Percentiles rank a stretch among this genome's conserved stretches.
These are phyloP conservation scores for Dryas iulia DNA, from an alignment of 1,140 invertebrate genomes.

Conservation along the genomic window DNA sequence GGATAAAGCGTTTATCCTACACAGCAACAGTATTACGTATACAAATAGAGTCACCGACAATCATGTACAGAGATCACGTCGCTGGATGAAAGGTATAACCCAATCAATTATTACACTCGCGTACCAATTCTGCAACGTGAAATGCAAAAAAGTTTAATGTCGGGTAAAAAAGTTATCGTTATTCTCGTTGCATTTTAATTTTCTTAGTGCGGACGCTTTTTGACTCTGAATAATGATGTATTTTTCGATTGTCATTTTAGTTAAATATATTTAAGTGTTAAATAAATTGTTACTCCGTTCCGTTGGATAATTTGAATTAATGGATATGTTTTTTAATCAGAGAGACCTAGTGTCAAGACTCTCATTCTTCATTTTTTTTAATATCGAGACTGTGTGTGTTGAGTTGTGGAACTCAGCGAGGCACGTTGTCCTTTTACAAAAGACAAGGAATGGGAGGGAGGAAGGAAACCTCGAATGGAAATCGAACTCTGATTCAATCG, in stretches of 20 bases:
- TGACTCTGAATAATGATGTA: neutral
- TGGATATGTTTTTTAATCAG: too few relatives aligned
- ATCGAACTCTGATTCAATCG: too few relatives aligned
- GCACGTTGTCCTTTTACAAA: too few relatives aligned
- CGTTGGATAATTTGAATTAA: too few relatives aligned
- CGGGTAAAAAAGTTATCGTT: neutral
- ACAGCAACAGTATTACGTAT: constrained; percentile 31
- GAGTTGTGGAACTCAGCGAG: too few relatives aligned
- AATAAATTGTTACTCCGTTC: too few relatives aligned
- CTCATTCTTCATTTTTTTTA: too few relatives aligned
- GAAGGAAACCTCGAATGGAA: too few relatives aligned
- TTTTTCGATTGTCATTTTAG: neutral
- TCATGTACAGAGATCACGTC: constrained; percentile 72
- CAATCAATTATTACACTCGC: constrained; percentile 75
- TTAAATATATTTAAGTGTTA: too few relatives aligned
- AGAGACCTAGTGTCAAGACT: too few relatives aligned
- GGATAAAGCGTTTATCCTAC: constrained; percentile 15
- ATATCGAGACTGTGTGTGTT: too few relatives aligned
- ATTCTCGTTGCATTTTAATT: constrained; percentile 6
- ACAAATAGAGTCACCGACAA: constrained; percentile 58
- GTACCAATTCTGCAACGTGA: constrained; percentile 50
- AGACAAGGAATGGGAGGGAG: too few relatives aligned
- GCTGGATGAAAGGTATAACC: constrained; percentile 69
- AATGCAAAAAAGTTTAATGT: constrained; percentile 43
- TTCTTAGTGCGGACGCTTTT: neutral